phyloP scores from a whole-genome alignment of 23 tunicate genomes.

The Pegea sp. region DNA sequence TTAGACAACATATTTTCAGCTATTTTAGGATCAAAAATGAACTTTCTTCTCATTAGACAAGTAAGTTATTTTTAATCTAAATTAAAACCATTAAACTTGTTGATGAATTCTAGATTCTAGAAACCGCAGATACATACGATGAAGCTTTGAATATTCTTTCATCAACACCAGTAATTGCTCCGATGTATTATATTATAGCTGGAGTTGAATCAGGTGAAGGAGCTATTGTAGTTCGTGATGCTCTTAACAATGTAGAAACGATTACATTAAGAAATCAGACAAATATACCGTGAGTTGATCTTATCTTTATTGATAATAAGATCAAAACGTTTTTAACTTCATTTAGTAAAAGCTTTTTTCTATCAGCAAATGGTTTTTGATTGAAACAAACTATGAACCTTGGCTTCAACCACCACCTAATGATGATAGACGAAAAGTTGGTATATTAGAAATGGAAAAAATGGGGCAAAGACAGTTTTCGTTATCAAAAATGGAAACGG shows the following conservation, averaged over 20 bases:
- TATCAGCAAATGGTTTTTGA: conserved; percentile 42
- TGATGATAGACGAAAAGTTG: conserved; percentile 77
- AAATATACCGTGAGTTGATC: too few species aligned
- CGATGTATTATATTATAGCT: conserved; percentile 25
- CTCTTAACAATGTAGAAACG: too few species aligned
- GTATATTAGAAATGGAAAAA: too few species aligned
- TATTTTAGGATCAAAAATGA: neutral
- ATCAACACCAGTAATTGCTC: conserved; percentile 6
- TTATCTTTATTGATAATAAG: too few species aligned
- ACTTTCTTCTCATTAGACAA: neutral
- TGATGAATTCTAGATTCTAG: conserved; percentile 32
- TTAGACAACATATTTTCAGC: neutral
- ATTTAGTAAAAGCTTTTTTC: too few species aligned
- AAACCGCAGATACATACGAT: conserved; percentile 13
- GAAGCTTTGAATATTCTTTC: conserved; percentile 6
- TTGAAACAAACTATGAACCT: conserved; percentile 90
- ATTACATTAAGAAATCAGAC: too few species aligned
- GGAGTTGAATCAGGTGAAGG: conserved; percentile 15
- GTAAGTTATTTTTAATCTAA: too few species aligned
- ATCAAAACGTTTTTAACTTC: too few species aligned
- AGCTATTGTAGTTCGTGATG: conserved; percentile 17
- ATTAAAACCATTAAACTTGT: too few species aligned
- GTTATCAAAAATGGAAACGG: too few species aligned
- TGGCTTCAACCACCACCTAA: conserved; percentile 60
- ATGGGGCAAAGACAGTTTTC: too few species aligned